phyloP scores from a whole-genome alignment of 2,797 vertebrate genomes.

The Cichlasoma orientale region DNA sequence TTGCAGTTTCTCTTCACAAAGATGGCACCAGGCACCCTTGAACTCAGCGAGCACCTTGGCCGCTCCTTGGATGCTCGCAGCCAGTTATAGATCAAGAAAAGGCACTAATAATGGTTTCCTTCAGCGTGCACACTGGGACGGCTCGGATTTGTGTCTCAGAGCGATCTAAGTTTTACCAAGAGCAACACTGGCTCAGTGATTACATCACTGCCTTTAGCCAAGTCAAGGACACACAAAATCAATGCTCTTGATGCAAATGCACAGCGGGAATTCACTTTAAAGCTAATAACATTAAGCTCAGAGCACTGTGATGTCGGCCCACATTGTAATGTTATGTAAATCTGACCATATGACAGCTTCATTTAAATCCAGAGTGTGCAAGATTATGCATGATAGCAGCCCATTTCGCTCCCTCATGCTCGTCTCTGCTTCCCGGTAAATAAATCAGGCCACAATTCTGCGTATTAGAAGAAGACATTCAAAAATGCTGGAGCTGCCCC shows the following conservation, averaged over 20 bases:
- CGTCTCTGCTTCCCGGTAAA: conserved; percentile 70
- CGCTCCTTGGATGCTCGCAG: conserved; percentile 23
- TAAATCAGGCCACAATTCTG: conserved; percentile 75
- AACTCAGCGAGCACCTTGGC: conserved; percentile 37
- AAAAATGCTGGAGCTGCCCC: conserved; percentile 69
- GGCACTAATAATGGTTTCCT: conserved; percentile 35
- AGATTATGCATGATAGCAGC: conserved; percentile 75
- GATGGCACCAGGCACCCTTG: conserved; percentile 4
- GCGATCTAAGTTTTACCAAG: conserved; percentile 42
- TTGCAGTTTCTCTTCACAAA: background rate
- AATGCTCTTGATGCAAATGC: conserved; percentile 74
- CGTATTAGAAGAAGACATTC: conserved; percentile 75
- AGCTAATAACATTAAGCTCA: conserved; percentile 78
- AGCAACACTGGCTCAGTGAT: conserved; percentile 73
- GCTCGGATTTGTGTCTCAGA: conserved; percentile 48
- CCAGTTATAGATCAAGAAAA: conserved; percentile 16
- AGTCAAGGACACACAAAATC: conserved; percentile 76
- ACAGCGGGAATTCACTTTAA: conserved; percentile 75
- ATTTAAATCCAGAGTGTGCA: conserved; percentile 65
- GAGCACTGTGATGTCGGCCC: conserved; percentile 67
- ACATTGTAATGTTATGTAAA: conserved; percentile 83
- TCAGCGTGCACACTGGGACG: conserved; percentile 17
- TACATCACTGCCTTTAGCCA: conserved; percentile 75
- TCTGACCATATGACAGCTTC: conserved; percentile 78
- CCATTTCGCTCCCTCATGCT: conserved; percentile 63